Evolutionary conservation across 2,113 vertebrate species (phyloP).

Genomic region (Sturnira hondurensis): DNA sequence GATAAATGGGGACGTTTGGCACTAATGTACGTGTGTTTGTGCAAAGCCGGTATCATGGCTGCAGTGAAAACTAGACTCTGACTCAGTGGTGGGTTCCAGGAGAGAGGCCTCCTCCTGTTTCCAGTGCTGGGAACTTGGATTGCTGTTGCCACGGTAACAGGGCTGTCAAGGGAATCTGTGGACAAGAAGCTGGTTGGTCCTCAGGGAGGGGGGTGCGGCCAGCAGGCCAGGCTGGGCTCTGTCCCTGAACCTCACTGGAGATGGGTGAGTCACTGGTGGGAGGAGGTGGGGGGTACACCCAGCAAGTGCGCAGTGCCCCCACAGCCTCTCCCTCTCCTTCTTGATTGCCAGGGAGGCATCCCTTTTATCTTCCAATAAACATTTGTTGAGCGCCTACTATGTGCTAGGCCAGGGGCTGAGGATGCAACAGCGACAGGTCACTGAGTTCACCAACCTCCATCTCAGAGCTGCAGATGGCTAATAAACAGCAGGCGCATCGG

Average conservation of each 20-base stretch:
- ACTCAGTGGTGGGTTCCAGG: slow-evolving; percentile 46
- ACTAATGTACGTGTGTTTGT: slow-evolving; percentile 78
- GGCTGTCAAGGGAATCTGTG: slow-evolving; percentile 60
- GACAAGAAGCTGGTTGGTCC: not conserved
- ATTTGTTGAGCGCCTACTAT: not conserved
- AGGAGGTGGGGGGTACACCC: not conserved
- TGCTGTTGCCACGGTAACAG: slow-evolving; percentile 77
- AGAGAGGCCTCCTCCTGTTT: slow-evolving; percentile 65
- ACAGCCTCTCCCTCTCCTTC: too few relatives aligned
- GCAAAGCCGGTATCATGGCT: slow-evolving; percentile 72
- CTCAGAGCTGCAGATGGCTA: not conserved
- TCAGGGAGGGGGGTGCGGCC: not conserved
- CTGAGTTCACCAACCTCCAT: too few relatives aligned
- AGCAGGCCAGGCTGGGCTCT: not conserved
- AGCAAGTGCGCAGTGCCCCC: accelerated
- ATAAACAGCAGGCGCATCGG: not conserved
- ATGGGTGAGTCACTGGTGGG: not conserved
- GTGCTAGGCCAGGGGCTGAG: not conserved
- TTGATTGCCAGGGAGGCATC: not conserved
- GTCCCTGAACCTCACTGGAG: not conserved
- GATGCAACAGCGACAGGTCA: not conserved
- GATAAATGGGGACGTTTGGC: slow-evolving; percentile 66
- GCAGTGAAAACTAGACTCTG: slow-evolving; percentile 78
- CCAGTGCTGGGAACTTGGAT: slow-evolving; percentile 71
- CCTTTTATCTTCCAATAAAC: not conserved